These are phyloP conservation scores for Hesperophylax magnus DNA, from an alignment of 1,140 invertebrate genomes.

Conservation along the genomic window DNA sequence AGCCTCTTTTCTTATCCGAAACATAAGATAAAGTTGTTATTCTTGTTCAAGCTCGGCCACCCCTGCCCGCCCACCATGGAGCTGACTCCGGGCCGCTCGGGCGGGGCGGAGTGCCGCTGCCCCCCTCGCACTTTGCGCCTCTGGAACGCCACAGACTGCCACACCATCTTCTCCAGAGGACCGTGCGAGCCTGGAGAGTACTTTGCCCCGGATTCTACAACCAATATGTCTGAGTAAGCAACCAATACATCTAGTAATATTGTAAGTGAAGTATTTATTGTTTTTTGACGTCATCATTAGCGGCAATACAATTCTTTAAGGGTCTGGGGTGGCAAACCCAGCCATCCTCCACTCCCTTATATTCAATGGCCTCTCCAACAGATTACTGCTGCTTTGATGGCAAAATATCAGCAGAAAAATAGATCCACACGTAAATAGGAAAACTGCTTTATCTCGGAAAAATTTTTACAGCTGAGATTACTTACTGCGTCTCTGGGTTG, in stretches of 20 bases:
- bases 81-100: slow-evolving; percentile 74
- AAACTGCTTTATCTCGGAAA: too few relatives aligned
- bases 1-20: neutral
- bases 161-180: slow-evolving; percentile 79
- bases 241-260: neutral
- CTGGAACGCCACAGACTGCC: slow-evolving; percentile 72
- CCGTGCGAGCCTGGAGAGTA: slow-evolving; percentile 80
- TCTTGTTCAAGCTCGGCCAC: slow-evolving; percentile 74
- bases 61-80: slow-evolving; percentile 89
- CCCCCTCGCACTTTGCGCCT: slow-evolving; percentile 82
- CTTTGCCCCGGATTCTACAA: slow-evolving; percentile 75
- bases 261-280: too few relatives aligned
- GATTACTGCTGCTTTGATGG: too few relatives aligned
- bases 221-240: slow-evolving; percentile 40
- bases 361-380: too few relatives aligned
- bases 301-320: too few relatives aligned
- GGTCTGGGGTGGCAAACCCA: too few relatives aligned
- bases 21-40: neutral
- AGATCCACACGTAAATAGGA: too few relatives aligned
- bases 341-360: too few relatives aligned
- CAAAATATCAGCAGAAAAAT: too few relatives aligned
- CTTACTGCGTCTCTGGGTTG: too few relatives aligned
- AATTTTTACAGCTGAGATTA: too few relatives aligned
- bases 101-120: slow-evolving; percentile 83
- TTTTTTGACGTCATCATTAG: too few relatives aligned